Percentiles rank a stretch among this genome's conserved stretches.
Evolutionary conservation across 2,888 invertebrate species (phyloP).

Genomic region (Dendrolimus houi): DNA sequence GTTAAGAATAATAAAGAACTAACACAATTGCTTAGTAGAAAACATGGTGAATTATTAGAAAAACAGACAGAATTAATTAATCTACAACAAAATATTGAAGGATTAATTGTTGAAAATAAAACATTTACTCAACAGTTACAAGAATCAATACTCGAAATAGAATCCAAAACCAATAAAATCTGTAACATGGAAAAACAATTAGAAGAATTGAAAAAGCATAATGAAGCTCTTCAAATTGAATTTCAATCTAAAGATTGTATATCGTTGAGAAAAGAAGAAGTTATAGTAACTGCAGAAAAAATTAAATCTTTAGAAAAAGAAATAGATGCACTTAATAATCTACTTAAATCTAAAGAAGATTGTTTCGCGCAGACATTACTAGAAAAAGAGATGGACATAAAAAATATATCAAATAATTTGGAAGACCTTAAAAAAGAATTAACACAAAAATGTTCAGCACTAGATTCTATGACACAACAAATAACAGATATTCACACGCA

Average conservation of each 20-base stretch:
- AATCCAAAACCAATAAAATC: not conserved
- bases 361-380: slow-evolving; percentile 15
- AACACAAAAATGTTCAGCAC: slow-evolving; percentile 19
- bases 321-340: slow-evolving; percentile 12
- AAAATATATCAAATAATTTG: slow-evolving; percentile 11
- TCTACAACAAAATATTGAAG: not conserved
- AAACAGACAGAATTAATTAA: not conserved
- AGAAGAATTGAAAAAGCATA: not conserved
- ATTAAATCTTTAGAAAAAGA: slow-evolving; percentile 5
- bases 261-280: not conserved
- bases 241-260: not conserved
- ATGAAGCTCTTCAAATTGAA: not conserved
- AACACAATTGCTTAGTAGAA: slow-evolving; percentile 11
- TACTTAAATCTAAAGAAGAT: slow-evolving; percentile 20
- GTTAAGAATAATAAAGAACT: slow-evolving; percentile 15
- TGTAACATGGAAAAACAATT: not conserved
- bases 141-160: not conserved
- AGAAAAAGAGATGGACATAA: slow-evolving; percentile 16
- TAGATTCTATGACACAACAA: slow-evolving; percentile 13
- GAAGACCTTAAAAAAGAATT: slow-evolving; percentile 16
- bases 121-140: slow-evolving; percentile 8
- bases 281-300: not conserved
- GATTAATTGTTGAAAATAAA: slow-evolving; percentile 1
- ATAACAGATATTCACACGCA: slow-evolving; percentile 2
- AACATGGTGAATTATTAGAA: not conserved